Evolutionary conservation across 2,113 vertebrate genomes (phyloP).

Genomic region (Scomber colias): DNA sequence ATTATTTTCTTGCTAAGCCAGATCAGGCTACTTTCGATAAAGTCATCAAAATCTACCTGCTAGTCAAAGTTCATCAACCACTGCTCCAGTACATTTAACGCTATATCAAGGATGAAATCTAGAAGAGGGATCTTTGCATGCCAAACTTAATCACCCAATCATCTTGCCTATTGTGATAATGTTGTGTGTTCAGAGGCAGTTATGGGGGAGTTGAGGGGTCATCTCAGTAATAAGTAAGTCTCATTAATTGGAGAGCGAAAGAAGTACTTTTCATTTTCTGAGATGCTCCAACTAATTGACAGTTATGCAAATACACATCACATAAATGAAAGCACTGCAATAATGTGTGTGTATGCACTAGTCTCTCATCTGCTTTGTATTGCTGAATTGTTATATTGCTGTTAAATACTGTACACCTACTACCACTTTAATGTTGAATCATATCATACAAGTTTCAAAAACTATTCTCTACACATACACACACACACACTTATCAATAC

Average conservation of each 20-base stretch:
- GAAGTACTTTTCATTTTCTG: constrained; percentile 20
- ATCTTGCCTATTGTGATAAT: neutral
- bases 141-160: neutral
- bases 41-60: neutral
- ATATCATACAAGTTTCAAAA: too few species aligned
- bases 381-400: too few species aligned
- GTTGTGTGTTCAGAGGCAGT: constrained; percentile 18
- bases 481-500: too few species aligned
- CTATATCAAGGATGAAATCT: neutral
- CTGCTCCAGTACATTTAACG: neutral
- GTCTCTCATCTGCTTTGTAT: neutral
- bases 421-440: too few species aligned
- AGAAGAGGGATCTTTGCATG: too few species aligned
- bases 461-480: too few species aligned
- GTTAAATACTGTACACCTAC: too few species aligned
- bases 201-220: constrained; percentile 32
- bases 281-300: constrained; percentile 34
- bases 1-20: neutral
- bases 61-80: neutral
- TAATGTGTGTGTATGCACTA: neutral
- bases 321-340: constrained; percentile 11
- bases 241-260: constrained; percentile 41
- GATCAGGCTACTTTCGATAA: neutral
- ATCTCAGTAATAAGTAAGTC: constrained; percentile 2
- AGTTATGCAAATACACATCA: constrained; percentile 42